Percentiles rank a stretch among this genome's conserved stretches.
Evolutionary conservation across 2,113 vertebrate species (phyloP).

Genomic region (Pterophyllum scalare): DNA sequence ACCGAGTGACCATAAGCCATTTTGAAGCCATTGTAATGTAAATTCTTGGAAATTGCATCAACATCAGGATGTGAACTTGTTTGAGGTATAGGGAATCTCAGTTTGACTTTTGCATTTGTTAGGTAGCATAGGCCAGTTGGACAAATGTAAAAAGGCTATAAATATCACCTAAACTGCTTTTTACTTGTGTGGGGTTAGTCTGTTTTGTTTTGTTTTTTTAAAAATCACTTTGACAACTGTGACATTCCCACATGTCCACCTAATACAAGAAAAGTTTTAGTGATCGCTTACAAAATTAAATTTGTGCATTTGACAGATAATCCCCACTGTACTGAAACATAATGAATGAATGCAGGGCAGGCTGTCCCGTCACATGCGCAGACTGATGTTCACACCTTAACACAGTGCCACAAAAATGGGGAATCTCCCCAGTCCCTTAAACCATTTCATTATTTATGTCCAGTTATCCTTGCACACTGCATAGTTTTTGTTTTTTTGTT

Average conservation of each 20-base stretch:
- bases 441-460: conserved; percentile 58
- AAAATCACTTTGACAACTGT: not conserved
- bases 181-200: not conserved
- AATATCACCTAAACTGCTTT: conserved; percentile 3
- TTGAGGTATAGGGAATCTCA: conserved; percentile 24
- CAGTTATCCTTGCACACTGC: conserved; percentile 45
- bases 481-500: not conserved
- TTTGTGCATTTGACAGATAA: conserved; percentile 30
- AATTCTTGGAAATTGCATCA: conserved; percentile 4
- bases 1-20: conserved; percentile 57
- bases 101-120: conserved; percentile 10
- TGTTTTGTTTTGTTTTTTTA: not conserved
- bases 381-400: conserved; percentile 28
- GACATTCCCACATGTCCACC: conserved; percentile 42
- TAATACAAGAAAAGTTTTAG: conserved; percentile 14
- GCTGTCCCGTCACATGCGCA: conserved; percentile 25
- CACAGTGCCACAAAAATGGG: conserved; percentile 43
- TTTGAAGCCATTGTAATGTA: conserved; percentile 48
- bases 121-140: not conserved
- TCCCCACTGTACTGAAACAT: not conserved
- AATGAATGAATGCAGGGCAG: not conserved
- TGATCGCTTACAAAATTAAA: conserved; percentile 17
- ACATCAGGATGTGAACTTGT: not conserved
- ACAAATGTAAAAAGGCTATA: not conserved
- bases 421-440: not conserved